Percentiles rank a stretch among this genome's conserved stretches.
phyloP scores from a whole-genome alignment of 2,113 vertebrate species.

The Carettochelys insculpta region DNA sequence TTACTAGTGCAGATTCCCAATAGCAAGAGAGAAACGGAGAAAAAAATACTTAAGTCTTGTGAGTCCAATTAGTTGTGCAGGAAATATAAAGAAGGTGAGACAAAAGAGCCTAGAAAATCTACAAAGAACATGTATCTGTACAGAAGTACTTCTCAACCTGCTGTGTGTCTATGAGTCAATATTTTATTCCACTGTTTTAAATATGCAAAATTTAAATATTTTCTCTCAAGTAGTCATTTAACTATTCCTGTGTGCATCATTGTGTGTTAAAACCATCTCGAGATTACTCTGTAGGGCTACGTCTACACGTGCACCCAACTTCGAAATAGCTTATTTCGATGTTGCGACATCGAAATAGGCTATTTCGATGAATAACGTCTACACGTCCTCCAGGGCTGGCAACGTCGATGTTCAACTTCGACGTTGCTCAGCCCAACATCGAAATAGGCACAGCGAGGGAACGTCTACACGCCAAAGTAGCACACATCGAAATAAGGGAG shows the following conservation, averaged over 20 bases:
- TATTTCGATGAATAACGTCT: no score
- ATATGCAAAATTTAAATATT: background rate
- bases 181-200: conserved; percentile 36
- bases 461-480: no score
- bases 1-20: conserved; percentile 24
- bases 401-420: no score
- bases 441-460: no score
- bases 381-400: no score
- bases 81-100: conserved; percentile 21
- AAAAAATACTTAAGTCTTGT: conserved; percentile 51
- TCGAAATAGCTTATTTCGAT: no score
- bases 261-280: background rate
- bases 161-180: conserved; percentile 12
- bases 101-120: background rate
- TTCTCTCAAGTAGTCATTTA: background rate
- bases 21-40: conserved; percentile 23
- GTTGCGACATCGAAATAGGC: no score
- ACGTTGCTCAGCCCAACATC: no score
- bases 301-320: no score
- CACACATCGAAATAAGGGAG: no score
- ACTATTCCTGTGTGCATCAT: background rate
- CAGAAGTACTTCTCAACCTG: conserved; percentile 19
- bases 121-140: background rate
- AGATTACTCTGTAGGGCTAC: background rate
- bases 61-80: conserved; percentile 15